These are phyloP conservation scores for Crypturellus tataupa DNA, from an alignment of 2,797 vertebrate species.

Conservation along the genomic window DNA sequence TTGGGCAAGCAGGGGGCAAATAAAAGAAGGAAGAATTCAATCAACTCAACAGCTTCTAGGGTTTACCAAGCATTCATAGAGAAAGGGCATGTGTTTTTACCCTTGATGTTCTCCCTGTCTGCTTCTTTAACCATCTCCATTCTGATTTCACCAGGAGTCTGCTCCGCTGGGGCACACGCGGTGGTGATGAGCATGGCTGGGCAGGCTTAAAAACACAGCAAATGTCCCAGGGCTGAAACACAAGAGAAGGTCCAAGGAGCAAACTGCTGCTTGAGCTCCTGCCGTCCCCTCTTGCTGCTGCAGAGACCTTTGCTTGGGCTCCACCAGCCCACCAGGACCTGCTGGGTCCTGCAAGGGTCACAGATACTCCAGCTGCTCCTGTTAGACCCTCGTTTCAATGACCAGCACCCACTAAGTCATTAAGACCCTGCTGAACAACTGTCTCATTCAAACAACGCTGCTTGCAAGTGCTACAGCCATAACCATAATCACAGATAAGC, in stretches of 20 bases:
- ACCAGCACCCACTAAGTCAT: not conserved
- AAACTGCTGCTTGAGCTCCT: too few relatives aligned
- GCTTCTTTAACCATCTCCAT: not conserved
- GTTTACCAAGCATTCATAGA: not conserved
- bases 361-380: rapidly evolving
- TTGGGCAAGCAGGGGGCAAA: not conserved
- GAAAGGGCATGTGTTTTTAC: rapidly evolving
- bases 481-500: not conserved
- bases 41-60: slow-evolving; percentile 24
- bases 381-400: rapidly evolving
- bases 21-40: slow-evolving; percentile 15
- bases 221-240: not conserved
- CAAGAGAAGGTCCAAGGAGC: not conserved
- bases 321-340: not conserved
- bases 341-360: not conserved
- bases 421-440: not conserved
- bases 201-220: not conserved
- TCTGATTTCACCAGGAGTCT: not conserved
- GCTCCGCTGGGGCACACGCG: not conserved
- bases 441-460: not conserved
- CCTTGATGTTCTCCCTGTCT: not conserved
- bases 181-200: rapidly evolving
- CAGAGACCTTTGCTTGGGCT: not conserved
- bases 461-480: not conserved
- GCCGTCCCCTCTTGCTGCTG: not conserved